Evolutionary conservation across 2,797 vertebrate genomes (phyloP).

Genomic region (Sciurus vulgaris): DNA sequence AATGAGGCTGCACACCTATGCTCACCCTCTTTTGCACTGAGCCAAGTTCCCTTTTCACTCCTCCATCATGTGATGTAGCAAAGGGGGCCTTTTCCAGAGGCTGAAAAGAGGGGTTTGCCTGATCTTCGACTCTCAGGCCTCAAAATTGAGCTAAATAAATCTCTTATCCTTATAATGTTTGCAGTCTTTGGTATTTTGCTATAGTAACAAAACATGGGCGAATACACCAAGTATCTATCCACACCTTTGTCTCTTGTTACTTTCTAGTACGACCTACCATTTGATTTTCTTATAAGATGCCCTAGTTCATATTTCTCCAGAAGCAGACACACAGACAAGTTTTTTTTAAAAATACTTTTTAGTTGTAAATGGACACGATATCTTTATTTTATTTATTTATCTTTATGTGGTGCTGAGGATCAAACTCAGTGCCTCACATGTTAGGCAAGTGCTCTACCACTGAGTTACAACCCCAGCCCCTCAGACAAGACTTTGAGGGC

Average conservation of each 20-base stretch:
- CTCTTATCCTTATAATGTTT: no score
- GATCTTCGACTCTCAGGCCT: not conserved
- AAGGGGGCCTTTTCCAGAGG: not conserved
- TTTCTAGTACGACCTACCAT: not conserved
- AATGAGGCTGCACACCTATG: not conserved
- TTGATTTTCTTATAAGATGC: not conserved
- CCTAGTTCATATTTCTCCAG: not conserved
- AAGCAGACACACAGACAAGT: not conserved
- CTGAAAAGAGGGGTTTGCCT: not conserved
- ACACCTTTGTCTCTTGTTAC: not conserved
- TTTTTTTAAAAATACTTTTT: no score
- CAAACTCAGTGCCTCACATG: no score
- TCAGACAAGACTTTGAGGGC: not conserved
- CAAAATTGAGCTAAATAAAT: not conserved
- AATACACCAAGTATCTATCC: not conserved
- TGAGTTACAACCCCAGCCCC: no score
- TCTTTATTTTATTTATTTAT: no score
- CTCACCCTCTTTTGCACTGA: not conserved
- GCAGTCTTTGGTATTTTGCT: no score
- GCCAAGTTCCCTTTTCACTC: not conserved
- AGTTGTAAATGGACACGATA: no score
- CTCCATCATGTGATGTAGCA: not conserved
- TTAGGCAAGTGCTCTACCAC: no score
- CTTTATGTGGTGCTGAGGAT: no score
- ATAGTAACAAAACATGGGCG: no score